Evolutionary conservation across 1,140 invertebrate species (phyloP).

Genomic region (Brachionus rubens): DNA sequence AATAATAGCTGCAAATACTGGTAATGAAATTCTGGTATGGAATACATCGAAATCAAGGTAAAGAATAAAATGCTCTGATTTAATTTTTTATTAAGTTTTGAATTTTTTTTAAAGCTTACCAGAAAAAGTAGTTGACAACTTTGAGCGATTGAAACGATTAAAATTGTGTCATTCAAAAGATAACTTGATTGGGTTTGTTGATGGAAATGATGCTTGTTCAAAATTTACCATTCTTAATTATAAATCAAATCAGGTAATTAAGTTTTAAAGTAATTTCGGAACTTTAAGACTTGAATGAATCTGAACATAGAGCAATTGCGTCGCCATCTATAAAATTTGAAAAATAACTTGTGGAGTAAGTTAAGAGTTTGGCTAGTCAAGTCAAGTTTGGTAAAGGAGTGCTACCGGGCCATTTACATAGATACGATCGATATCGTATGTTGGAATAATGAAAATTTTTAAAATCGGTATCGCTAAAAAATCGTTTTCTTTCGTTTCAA

Average conservation of each 20-base stretch:
- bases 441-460: no score
- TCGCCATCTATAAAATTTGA: no score
- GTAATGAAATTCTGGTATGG: slow-evolving; percentile 14
- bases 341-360: no score
- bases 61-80: neutral
- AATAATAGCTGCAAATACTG: neutral
- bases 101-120: neutral
- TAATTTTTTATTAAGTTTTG: neutral
- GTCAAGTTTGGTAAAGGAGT: no score
- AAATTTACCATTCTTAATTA: slow-evolving; percentile 29
- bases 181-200: neutral
- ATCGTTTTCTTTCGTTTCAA: no score
- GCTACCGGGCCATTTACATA: no score
- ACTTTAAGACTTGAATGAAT: neutral
- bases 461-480: no score
- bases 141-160: slow-evolving; percentile 11
- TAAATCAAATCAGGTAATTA: slow-evolving; percentile 27
- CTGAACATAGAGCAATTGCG: no score
- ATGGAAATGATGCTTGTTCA: slow-evolving; percentile 23
- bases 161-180: slow-evolving; percentile 1
- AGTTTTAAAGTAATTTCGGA: neutral
- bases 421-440: no score
- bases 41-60: slow-evolving; percentile 22
- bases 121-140: neutral
- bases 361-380: no score